Evolutionary conservation across 2,888 invertebrate genomes (phyloP), one percentile per base, ranked within the genome.

Genomic region (Lasioglossum oenotherae): DNA sequence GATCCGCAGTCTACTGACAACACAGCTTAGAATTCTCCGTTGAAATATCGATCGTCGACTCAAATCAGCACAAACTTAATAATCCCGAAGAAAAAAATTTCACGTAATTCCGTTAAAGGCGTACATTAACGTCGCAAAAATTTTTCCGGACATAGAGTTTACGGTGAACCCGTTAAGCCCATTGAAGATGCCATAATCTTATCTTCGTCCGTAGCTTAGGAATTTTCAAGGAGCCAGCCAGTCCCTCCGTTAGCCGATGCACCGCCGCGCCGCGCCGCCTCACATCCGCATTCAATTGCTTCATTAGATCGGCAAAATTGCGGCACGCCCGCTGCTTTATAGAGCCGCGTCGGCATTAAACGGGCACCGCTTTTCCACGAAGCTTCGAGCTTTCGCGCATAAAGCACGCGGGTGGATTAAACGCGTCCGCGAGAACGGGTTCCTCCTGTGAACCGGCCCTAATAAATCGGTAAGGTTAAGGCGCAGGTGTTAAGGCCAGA

Each of bases 311-410:
- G 86, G 85, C 87, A 89, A 92, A 91, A 90, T 92, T 90, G 91
- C 92, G 90, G 91, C 87, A 88, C 89, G 88, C 92, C 92, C 88
- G 92, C 92, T 93, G 92, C 92, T 92, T 92, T 92, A 92, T 92
- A 91, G 91, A 90, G 88, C 89, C 87, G 88, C 87, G 80, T 79
- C 87, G 89, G 88, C 90, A 88, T 90, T 90, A 92, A 91, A 89
- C 87, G 73, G n/a, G 71, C 41, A 4, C 78, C 85, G 81, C 84
- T 87, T 87, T 57, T 80, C 87, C 87, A 78, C 73, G 81, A 84
- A 84, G 57, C 60, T 1, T 12, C 8, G 46, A 41, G 79, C 71
- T 77, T 86, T 53, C 74, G 35, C 80, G 87, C 31, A 38, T 49
- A 57, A 69, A 80, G 86, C 85, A 88, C 87, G 89, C 90, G 91